These are phyloP conservation scores for Athrips mouffetella DNA, from an alignment of 2,888 invertebrate genomes.

Conservation along the genomic window DNA sequence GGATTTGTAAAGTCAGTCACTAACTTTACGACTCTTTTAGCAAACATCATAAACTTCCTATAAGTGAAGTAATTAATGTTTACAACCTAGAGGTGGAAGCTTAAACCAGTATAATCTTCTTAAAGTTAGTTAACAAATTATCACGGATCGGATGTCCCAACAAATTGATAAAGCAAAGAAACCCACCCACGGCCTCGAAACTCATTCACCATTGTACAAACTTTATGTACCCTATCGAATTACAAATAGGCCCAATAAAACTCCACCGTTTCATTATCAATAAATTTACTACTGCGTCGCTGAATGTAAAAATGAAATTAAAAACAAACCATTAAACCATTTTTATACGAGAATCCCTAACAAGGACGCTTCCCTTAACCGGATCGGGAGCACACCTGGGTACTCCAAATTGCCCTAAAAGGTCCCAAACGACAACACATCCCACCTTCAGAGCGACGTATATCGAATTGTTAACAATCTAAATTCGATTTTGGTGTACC, in stretches of 20 bases:
- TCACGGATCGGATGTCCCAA: constrained; percentile 26
- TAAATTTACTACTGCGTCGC: constrained; percentile 63
- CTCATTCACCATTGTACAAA: constrained; percentile 39
- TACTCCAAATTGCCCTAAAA: constrained; percentile 74
- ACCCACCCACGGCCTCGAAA: constrained; percentile 43
- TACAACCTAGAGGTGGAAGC: neutral
- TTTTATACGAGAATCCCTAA: constrained; percentile 73
- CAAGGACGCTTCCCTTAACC: constrained; percentile 77
- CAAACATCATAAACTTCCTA: too few species aligned
- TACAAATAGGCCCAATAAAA: constrained; percentile 59
- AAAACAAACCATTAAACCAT: constrained; percentile 78
- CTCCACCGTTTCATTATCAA: constrained; percentile 58
- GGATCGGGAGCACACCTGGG: constrained; percentile 79
- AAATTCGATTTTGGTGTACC: constrained; percentile 27
- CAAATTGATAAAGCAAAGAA: constrained; percentile 26
- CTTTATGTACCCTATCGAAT: constrained; percentile 44
- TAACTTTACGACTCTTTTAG: too few species aligned
- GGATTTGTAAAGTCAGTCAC: too few species aligned
- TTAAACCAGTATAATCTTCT: constrained; percentile 9
- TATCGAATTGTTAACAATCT: constrained; percentile 20
- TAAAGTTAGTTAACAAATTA: constrained; percentile 36
- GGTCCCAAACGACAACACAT: constrained; percentile 68
- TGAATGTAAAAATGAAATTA: constrained; percentile 73
- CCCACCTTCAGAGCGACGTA: constrained; percentile 37
- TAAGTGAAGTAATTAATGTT: neutral